Evolutionary conservation across 1,140 invertebrate genomes (phyloP).

Genomic region (Melitaea cinxia): DNA sequence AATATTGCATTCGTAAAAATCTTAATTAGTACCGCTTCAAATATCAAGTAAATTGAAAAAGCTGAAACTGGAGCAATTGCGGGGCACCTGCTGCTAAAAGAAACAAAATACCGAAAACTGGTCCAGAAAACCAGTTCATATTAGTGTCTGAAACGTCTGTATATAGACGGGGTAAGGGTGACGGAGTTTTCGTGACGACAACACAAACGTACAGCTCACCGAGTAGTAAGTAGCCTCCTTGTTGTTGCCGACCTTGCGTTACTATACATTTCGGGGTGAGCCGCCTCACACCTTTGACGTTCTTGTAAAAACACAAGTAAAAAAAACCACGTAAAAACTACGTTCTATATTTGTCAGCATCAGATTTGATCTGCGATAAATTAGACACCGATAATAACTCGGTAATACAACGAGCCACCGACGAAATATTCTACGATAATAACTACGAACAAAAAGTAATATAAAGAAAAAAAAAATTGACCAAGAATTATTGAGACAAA

Average conservation of each 20-base stretch:
- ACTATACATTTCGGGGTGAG: conserved; percentile 64
- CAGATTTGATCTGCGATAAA: neutral
- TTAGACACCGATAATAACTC: conserved; percentile 9
- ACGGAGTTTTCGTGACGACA: conserved; percentile 1
- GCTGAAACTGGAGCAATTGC: conserved; percentile 29
- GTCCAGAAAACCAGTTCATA: conserved; percentile 18
- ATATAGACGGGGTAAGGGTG: conserved; percentile 11
- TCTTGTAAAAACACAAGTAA: conserved; percentile 15
- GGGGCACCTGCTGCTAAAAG: conserved; percentile 25
- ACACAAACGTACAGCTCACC: neutral
- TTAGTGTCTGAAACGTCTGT: conserved; percentile 14
- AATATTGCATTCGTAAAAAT: neutral
- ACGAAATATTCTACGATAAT: neutral
- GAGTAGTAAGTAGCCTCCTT: conserved; percentile 29
- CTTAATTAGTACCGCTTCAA: neutral
- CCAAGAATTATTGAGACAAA: neutral
- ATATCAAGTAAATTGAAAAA: conserved; percentile 2
- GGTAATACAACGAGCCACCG: neutral
- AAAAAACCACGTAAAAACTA: conserved; percentile 25
- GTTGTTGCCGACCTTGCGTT: conserved; percentile 67
- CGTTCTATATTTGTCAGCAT: conserved; percentile 14
- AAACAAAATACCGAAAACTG: conserved; percentile 23
- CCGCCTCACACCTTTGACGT: conserved; percentile 35
- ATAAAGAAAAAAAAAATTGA: neutral
- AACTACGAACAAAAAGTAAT: neutral